A percentile compares a stretch with the other conserved stretches of the same genome.
phyloP scores from a whole-genome alignment of 2,113 vertebrate species.

The Alethe castanea region DNA sequence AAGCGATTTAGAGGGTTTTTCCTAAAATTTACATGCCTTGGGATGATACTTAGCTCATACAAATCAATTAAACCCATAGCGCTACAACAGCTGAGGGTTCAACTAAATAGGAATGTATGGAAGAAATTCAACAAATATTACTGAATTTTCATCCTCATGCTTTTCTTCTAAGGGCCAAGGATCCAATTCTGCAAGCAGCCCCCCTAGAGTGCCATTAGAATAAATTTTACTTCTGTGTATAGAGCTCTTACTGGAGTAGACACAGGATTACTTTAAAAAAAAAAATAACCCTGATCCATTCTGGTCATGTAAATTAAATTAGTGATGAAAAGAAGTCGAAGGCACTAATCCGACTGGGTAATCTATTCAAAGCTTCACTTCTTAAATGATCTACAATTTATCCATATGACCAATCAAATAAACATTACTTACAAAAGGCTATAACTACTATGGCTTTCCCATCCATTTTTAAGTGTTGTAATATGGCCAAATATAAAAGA shows the following conservation, averaged over 20 bases:
- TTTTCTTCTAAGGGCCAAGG: background rate
- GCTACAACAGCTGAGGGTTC: constrained; percentile 3
- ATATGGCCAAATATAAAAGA: background rate
- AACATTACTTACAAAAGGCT: background rate
- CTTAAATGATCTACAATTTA: constrained; percentile 11
- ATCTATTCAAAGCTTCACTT: constrained; percentile 36
- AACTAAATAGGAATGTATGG: background rate
- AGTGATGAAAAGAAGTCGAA: background rate
- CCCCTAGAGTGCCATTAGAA: background rate
- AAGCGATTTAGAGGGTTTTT: background rate
- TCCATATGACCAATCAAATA: background rate
- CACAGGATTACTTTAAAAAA: background rate
- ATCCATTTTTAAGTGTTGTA: background rate
- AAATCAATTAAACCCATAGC: constrained; percentile 12
- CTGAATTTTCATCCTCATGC: background rate
- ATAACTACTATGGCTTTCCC: background rate
- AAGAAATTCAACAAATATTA: background rate
- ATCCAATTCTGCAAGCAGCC: background rate
- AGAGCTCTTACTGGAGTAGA: background rate
- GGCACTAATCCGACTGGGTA: background rate
- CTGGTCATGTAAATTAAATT: background rate
- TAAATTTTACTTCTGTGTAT: background rate
- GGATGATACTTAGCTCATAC: background rate
- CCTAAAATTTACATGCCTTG: background rate
- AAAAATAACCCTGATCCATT: background rate